phyloP scores from a whole-genome alignment of 2,888 invertebrate species.

The Clivina fossor region DNA sequence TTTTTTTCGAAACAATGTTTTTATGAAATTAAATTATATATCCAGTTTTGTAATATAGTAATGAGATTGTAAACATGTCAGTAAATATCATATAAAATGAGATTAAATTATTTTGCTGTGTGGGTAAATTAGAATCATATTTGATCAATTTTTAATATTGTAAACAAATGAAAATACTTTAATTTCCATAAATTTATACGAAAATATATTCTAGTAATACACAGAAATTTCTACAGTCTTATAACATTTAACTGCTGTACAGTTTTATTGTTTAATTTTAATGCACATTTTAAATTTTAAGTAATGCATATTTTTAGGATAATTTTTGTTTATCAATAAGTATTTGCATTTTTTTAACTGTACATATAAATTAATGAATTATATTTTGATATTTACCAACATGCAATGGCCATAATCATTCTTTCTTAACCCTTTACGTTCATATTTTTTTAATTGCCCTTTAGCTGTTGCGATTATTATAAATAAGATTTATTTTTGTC shows the following conservation, averaged over 20 bases:
- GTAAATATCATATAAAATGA: too few relatives aligned
- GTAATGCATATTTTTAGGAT: slow-evolving; percentile 17
- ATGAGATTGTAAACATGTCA: too few relatives aligned
- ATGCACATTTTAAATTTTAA: slow-evolving; percentile 22
- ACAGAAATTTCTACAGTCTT: slow-evolving; percentile 29
- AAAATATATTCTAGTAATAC: slow-evolving; percentile 30
- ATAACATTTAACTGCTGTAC: slow-evolving; percentile 20
- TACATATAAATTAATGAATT: slow-evolving; percentile 22
- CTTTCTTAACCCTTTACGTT: too few relatives aligned
- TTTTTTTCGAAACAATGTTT: too few relatives aligned
- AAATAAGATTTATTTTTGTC: too few relatives aligned
- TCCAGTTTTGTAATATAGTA: too few relatives aligned
- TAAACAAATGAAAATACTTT: slow-evolving; percentile 21
- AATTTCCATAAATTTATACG: slow-evolving; percentile 27
- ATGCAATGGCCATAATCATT: slow-evolving; percentile 16
- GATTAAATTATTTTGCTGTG: slow-evolving; percentile 15
- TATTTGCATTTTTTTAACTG: too few relatives aligned
- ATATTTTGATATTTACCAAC: slow-evolving; percentile 15
- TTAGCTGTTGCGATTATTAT: too few relatives aligned
- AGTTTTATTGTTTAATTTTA: slow-evolving; percentile 28
- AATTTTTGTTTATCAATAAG: too few relatives aligned
- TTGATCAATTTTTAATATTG: slow-evolving; percentile 7
- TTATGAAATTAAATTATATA: too few relatives aligned
- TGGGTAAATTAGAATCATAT: slow-evolving; percentile 13
- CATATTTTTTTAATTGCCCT: too few relatives aligned